phyloP scores from a whole-genome alignment of 2,113 vertebrate species.

The Potamarius usumacintae region DNA sequence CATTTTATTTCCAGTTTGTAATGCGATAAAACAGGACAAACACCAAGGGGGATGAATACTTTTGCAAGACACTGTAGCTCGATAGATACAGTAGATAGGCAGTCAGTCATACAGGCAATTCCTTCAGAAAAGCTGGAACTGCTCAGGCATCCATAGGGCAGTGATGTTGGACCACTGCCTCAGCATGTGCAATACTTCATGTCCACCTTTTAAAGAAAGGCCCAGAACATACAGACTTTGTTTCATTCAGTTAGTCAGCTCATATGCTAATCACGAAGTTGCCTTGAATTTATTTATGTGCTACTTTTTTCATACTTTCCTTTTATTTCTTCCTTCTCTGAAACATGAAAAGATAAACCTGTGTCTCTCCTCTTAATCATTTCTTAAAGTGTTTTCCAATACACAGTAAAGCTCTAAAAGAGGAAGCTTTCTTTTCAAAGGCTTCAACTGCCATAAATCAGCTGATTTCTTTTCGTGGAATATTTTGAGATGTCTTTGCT shows the following conservation, averaged over 20 bases:
- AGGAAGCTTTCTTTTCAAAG: conserved; percentile 18
- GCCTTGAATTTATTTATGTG: conserved; percentile 38
- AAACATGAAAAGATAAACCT: conserved; percentile 16
- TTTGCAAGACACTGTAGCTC: too few relatives aligned
- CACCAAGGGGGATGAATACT: too few relatives aligned
- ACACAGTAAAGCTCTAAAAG: conserved; percentile 3
- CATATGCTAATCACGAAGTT: neutral
- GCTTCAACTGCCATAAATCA: conserved; percentile 28
- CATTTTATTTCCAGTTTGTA: too few relatives aligned
- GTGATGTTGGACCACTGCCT: neutral
- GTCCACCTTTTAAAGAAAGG: neutral
- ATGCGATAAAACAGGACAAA: too few relatives aligned
- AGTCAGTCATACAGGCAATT: neutral
- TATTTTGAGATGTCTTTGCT: conserved; percentile 36
- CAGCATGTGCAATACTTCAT: neutral
- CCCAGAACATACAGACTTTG: neutral
- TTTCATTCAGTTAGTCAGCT: neutral
- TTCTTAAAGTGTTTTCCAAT: conserved; percentile 14
- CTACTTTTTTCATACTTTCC: conserved; percentile 23
- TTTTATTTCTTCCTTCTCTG: conserved; percentile 23
- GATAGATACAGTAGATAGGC: too few relatives aligned
- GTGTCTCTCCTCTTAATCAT: conserved; percentile 27
- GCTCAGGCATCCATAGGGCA: neutral
- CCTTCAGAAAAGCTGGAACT: neutral
- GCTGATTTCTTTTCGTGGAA: conserved; percentile 32